Base-by-base conservation (phyloP, 2,113 vertebrate genomes). In the Rhegmatorhina hoffmannsi region DNA sequence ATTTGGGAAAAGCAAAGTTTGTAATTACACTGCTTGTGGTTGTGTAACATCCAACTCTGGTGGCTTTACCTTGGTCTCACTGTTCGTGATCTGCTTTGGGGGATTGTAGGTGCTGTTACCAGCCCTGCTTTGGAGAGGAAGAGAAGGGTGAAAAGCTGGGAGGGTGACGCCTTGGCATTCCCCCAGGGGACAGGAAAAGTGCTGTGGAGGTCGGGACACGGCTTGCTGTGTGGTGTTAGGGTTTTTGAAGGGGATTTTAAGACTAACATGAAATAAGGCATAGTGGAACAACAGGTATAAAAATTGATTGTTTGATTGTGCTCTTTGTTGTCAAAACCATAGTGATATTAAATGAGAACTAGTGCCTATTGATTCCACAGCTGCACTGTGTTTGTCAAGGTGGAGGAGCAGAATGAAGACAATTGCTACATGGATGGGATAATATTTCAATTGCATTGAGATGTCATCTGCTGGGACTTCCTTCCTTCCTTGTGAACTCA, bases 291-390 rank as follows among this genome's bases (percentile, higher is more conserved):
- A 38, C 49, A 82, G 77, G 89, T 95, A 79, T 79, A 95, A 96
- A 89, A 89, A 95, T 92, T 69, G 91, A 96, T 95, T 53, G 69
- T n/a, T 59, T 89, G 92, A 89, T 78, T 95, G 89, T 78, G 49
- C 73, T 92, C 52, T 84, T 72, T 60, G 75, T 73, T 95, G 89
- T 87, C 81, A 73, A 62, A 74, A 64, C 58, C 74, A 44, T 40
- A 26, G 74, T 69, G 87, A 49, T 82, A 78, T 66, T 94, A 87
- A 64, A 84, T 85, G 50, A 64, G 77, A 94, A 33, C 89, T 75
- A 7, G 69, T 94, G 66, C 59, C 33, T 96, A 72, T 95, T 64
- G 94, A 94, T 94, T 60, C 43, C 44, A 13, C 33, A 28, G 72
- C 85, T 86, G 59, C 64, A 50, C 33, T 11, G 34, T 58, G 34